Conservation (phyloP, 2,888 invertebrate species). For the Pammene aurita region DNA sequence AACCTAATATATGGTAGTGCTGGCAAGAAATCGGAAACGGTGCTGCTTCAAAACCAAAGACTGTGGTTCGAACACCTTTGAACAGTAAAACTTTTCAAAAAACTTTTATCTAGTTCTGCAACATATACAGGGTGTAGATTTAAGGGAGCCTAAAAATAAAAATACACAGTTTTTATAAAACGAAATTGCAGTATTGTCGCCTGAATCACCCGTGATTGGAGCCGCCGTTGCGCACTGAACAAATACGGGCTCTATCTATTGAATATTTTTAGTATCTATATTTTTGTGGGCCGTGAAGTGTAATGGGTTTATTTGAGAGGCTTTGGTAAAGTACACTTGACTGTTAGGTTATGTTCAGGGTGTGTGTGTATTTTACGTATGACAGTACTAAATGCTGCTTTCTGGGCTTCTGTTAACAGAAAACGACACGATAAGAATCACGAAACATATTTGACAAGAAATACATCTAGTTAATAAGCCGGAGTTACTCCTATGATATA, state of each 20-base stretch:
- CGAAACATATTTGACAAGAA: too few relatives aligned
- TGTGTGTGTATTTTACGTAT: too few relatives aligned
- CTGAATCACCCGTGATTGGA: constrained; percentile 33
- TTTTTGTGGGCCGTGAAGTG: constrained; percentile 11
- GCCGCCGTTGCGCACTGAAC: constrained; percentile 6
- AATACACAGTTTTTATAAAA: neutral
- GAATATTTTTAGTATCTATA: constrained; percentile 19
- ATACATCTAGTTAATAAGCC: too few relatives aligned
- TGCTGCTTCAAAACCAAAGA: too few relatives aligned
- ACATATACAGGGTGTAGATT: neutral
- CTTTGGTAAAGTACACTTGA: neutral
- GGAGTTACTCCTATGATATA: too few relatives aligned
- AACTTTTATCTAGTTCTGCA: neutral
- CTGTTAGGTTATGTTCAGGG: neutral
- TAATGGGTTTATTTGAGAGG: neutral
- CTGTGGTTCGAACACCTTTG: too few relatives aligned
- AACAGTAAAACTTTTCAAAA: too few relatives aligned
- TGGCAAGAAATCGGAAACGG: too few relatives aligned
- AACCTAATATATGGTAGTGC: too few relatives aligned
- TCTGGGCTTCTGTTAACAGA: too few relatives aligned
- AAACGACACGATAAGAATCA: too few relatives aligned
- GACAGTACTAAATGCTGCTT: neutral
- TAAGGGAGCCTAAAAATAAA: constrained; percentile 7
- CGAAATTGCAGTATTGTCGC: constrained; percentile 32
- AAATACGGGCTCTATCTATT: constrained; percentile 27